A percentile compares a stretch with the other conserved stretches of the same genome.
phyloP scores from a whole-genome alignment of 2,797 vertebrate species.

The Eremophila alpestris region DNA sequence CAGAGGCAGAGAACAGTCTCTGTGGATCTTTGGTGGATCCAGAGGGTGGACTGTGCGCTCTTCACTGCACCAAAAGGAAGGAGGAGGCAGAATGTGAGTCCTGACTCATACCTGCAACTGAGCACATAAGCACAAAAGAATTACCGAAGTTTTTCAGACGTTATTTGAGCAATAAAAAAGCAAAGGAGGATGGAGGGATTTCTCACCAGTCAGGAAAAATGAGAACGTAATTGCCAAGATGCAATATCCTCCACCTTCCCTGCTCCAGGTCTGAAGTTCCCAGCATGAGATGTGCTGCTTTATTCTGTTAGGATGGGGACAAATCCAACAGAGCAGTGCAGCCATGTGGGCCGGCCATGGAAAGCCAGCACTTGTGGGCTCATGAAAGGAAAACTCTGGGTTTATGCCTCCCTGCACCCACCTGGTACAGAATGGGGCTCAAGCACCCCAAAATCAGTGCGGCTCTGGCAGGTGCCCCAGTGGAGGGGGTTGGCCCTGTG shows the following conservation, averaged over 20 bases:
- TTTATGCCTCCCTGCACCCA: too few relatives aligned
- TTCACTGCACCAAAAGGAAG: background rate
- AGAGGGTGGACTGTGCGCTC: background rate
- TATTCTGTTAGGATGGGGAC: background rate
- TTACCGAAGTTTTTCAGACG: background rate
- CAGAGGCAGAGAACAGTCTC: background rate
- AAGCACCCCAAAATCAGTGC: background rate
- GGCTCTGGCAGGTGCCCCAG: background rate
- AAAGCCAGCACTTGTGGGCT: background rate
- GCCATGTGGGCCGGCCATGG: fast-evolving
- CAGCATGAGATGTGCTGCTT: background rate
- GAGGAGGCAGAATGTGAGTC: background rate
- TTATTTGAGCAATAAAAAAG: background rate
- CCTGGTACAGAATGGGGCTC: fast-evolving
- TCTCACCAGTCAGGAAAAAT: background rate
- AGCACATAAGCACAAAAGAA: background rate
- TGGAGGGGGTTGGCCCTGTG: fast-evolving
- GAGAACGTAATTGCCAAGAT: background rate
- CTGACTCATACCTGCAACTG: background rate
- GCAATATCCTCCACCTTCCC: background rate
- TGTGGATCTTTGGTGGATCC: background rate
- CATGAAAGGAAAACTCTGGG: fast-evolving
- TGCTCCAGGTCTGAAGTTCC: background rate
- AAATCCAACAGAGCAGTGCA: fast-evolving
- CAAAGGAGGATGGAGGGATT: background rate